Evolutionary conservation across 1,140 invertebrate species (phyloP), one percentile per base, ranked within the genome.

Genomic region (Drosophila tropicalis): DNA sequence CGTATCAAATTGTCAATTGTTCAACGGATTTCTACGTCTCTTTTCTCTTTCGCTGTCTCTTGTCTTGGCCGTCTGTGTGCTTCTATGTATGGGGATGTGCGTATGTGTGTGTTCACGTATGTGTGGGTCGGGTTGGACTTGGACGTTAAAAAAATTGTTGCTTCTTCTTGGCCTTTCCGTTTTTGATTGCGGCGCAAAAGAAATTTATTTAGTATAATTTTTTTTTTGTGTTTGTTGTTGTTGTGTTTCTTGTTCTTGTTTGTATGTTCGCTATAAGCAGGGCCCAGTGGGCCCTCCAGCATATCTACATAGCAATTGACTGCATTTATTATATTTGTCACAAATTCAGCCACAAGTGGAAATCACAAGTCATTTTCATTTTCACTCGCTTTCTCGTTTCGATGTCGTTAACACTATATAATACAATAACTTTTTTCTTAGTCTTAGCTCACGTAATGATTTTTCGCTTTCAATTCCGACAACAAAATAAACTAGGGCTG

Each of bases 1-100:
- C 96, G 83, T 82, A 86, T 82, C 79, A 82, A 77, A 72, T 86
- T 85, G 72, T 65, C 67, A 76, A 72, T 76, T 67, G 61, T 65
- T 69, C 56, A 71, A 54, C 66, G 54, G 36, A 76, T 70, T 44
- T 39, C 51, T 55, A 54, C 70, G 62, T 60, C 39, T 44, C 22
- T 62, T 25, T 22, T 62, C 62, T 39, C 51, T 80, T 75, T 70
- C 40, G 66, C 54, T 71, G 67, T 61, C 64, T 71, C 41, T 47
- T 71, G 67, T 61, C 64, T 75, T 54, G 54, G 57, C 71, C 60
- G 73, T 76, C 57, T 65, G 78, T 61, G 47, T 67, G 67, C 44
- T 51, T 51, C 17, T 22, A 29, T 29, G n/a, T 51, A 10, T 51
- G 10, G 15, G 17, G 9, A 51, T 51, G 44, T 41, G 70, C 55